phyloP scores from a whole-genome alignment of 2,888 invertebrate species.

The Notocelia uddmanniana region DNA sequence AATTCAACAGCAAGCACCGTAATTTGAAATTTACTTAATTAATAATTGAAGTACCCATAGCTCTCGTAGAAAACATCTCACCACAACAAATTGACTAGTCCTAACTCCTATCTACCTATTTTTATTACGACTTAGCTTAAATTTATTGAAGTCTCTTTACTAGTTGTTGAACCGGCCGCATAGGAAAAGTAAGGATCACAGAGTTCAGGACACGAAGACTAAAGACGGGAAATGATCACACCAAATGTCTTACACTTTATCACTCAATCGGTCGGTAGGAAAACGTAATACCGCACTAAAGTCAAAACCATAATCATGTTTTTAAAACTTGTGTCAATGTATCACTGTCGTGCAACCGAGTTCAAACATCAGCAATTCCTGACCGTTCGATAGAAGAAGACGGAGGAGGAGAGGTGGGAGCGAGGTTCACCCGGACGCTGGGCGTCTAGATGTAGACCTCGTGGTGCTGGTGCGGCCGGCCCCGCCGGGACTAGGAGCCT shows the following conservation, averaged over 20 bases:
- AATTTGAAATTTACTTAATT: constrained; percentile 71
- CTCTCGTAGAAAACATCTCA: constrained; percentile 81
- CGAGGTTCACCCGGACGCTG: constrained; percentile 50
- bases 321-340: constrained; percentile 56
- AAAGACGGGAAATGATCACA: constrained; percentile 60
- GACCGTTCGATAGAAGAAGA: constrained; percentile 62
- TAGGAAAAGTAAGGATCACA: constrained; percentile 61
- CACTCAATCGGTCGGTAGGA: constrained; percentile 63
- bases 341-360: constrained; percentile 73
- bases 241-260: constrained; percentile 58
- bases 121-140: constrained; percentile 67
- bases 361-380: constrained; percentile 72
- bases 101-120: constrained; percentile 79
- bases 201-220: constrained; percentile 56
- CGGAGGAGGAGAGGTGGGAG: constrained; percentile 54
- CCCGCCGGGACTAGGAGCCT: constrained; percentile 83
- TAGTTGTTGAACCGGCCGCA: constrained; percentile 82
- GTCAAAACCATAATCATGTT: constrained; percentile 52
- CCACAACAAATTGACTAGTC: constrained; percentile 84
- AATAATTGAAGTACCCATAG: constrained; percentile 75
- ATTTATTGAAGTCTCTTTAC: constrained; percentile 78
- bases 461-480: constrained; percentile 83
- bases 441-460: constrained; percentile 81
- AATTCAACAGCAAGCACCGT: constrained; percentile 82
- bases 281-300: constrained; percentile 61